Percentiles rank a stretch among this genome's conserved stretches.
Conservation (phyloP, 2,113 vertebrate species). For the Podiceps cristatus region DNA sequence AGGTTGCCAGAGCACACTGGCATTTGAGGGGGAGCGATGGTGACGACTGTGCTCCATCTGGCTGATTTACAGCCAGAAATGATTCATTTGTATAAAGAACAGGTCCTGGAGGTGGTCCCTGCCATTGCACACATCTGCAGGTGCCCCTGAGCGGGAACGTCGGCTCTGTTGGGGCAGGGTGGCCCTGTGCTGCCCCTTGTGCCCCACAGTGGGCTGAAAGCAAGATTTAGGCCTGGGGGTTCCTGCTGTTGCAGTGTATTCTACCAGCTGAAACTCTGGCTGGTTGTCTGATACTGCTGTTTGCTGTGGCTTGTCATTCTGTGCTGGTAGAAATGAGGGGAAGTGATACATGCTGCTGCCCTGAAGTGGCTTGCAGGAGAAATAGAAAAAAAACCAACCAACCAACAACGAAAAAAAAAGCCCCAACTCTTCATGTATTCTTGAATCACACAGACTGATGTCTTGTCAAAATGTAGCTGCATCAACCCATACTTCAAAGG, state of each 20-base stretch:
- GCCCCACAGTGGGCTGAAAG: accelerated
- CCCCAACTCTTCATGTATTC: background rate
- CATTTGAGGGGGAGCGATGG: background rate
- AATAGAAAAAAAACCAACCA: background rate
- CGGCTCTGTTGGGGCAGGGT: background rate
- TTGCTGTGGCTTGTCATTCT: background rate
- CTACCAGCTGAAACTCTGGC: background rate
- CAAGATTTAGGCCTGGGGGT: background rate
- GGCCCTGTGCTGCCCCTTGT: background rate
- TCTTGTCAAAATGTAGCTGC: conserved; percentile 31
- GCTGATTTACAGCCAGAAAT: background rate
- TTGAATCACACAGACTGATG: background rate
- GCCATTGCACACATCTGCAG: background rate
- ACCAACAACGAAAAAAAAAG: background rate
- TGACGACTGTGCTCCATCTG: background rate
- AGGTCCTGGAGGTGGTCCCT: background rate
- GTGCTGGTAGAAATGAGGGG: background rate
- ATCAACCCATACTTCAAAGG: background rate
- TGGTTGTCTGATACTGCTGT: background rate
- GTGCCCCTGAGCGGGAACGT: background rate
- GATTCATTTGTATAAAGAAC: accelerated
- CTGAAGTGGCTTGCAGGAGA: background rate
- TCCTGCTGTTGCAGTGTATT: accelerated
- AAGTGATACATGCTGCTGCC: background rate
- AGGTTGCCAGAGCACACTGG: background rate